Conservation (phyloP, 2,113 vertebrate species). For the Helogale parvula region DNA sequence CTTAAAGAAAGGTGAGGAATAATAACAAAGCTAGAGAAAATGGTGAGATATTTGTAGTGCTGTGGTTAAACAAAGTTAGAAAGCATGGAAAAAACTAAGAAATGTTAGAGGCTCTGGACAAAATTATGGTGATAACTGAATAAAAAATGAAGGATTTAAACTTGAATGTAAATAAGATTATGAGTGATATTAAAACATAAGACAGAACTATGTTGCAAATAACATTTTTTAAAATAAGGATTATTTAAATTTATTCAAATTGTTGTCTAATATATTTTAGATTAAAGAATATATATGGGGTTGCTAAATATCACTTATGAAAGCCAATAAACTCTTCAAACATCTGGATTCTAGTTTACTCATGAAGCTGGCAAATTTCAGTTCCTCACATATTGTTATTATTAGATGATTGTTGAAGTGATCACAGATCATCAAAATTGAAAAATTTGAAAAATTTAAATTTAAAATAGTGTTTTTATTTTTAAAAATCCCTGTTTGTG, state of each 20-base stretch:
- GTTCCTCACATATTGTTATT: neutral
- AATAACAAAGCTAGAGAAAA: constrained; percentile 12
- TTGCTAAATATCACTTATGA: neutral
- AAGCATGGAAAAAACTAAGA: constrained; percentile 38
- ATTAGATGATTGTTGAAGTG: neutral
- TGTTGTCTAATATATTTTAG: neutral
- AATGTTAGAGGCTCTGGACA: neutral
- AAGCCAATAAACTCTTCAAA: neutral
- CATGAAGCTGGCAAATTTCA: neutral
- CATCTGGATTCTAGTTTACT: neutral
- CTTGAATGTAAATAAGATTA: neutral
- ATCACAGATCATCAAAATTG: neutral
- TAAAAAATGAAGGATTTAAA: constrained; percentile 45
- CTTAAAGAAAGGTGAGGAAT: constrained; percentile 31
- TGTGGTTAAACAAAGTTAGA: constrained; percentile 60
- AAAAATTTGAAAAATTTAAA: neutral
- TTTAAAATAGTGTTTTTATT: neutral
- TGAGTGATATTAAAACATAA: neutral
- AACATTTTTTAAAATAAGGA: neutral
- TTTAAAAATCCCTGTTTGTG: neutral
- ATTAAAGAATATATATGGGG: neutral
- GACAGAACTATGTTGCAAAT: neutral
- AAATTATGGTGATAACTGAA: constrained; percentile 24
- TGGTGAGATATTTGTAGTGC: neutral
- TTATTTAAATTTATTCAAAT: neutral